Evolutionary conservation across 2,888 invertebrate species (phyloP).

Genomic region (Nomada fabriciana): DNA sequence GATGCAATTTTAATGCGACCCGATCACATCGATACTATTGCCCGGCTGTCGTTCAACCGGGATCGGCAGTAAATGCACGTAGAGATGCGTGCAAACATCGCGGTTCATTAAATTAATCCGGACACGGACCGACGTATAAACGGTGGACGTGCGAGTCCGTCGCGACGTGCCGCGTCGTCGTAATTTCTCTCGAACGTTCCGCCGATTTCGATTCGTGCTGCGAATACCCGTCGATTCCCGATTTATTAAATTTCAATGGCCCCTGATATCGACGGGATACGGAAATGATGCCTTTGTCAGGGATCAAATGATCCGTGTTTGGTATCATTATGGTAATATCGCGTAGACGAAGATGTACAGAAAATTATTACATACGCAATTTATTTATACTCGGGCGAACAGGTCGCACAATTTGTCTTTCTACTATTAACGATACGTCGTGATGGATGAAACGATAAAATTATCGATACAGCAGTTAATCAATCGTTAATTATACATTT

Average conservation of each 20-base stretch:
- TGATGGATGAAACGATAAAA: too few relatives aligned
- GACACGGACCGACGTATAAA: constrained; percentile 70
- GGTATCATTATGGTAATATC: not conserved
- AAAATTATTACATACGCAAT: not conserved
- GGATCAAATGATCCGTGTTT: not conserved
- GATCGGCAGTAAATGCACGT: constrained; percentile 71
- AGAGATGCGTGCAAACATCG: constrained; percentile 72
- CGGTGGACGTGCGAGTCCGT: constrained; percentile 70
- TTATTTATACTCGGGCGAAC: too few relatives aligned
- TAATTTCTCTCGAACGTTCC: constrained; percentile 66
- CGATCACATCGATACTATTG: constrained; percentile 30
- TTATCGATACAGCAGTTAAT: too few relatives aligned
- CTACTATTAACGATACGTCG: too few relatives aligned
- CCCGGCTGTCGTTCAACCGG: constrained; percentile 31
- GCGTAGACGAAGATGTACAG: not conserved
- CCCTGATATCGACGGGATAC: not conserved
- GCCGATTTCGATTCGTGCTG: constrained; percentile 69
- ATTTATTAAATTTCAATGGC: constrained; percentile 60
- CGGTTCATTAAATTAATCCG: constrained; percentile 80
- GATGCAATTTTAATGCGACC: not conserved
- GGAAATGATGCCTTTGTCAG: constrained; percentile 10
- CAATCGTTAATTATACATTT: too few relatives aligned
- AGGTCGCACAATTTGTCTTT: too few relatives aligned
- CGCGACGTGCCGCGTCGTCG: constrained; percentile 73
- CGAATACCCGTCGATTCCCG: constrained; percentile 60